phyloP scores from a whole-genome alignment of 2,888 invertebrate species.

The Apodemia duryi region DNA sequence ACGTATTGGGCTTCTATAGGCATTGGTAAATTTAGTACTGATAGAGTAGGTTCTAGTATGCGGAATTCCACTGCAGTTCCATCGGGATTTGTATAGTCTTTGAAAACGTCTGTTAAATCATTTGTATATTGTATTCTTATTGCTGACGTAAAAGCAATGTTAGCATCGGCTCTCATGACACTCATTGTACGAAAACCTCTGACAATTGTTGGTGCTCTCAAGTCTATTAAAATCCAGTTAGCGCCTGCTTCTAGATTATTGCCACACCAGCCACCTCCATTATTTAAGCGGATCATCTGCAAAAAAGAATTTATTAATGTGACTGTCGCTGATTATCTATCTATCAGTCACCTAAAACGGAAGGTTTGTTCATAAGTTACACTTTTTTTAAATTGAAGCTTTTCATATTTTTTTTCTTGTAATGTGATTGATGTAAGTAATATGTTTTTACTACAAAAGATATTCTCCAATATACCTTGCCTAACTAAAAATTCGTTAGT shows the following conservation, averaged over 20 bases:
- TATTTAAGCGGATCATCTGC: slow-evolving; percentile 90
- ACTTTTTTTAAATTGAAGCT: too few species aligned
- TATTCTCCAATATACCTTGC: too few species aligned
- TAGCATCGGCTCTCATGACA: slow-evolving; percentile 89
- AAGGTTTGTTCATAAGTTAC: too few species aligned
- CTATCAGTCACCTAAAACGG: too few species aligned
- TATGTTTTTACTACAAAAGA: too few species aligned
- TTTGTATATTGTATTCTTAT: slow-evolving; percentile 93
- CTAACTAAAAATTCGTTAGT: too few species aligned
- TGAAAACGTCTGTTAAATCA: slow-evolving; percentile 92
- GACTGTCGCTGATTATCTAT: not conserved
- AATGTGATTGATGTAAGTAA: too few species aligned
- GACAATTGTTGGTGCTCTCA: slow-evolving; percentile 92
- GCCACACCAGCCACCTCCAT: slow-evolving; percentile 94
- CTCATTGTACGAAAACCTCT: slow-evolving; percentile 95
- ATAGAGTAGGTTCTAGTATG: slow-evolving; percentile 93
- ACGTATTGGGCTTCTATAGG: slow-evolving; percentile 95
- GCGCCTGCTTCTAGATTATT: slow-evolving; percentile 90
- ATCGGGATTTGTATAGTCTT: slow-evolving; percentile 95
- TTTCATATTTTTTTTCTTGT: too few species aligned
- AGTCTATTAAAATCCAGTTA: slow-evolving; percentile 93
- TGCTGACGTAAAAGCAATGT: slow-evolving; percentile 92
- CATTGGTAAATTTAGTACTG: slow-evolving; percentile 92
- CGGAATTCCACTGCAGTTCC: slow-evolving; percentile 96
- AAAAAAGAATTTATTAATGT: slow-evolving; percentile 22